Conservation (phyloP, 1,140 invertebrate species). For the Camponotus vicinus region DNA sequence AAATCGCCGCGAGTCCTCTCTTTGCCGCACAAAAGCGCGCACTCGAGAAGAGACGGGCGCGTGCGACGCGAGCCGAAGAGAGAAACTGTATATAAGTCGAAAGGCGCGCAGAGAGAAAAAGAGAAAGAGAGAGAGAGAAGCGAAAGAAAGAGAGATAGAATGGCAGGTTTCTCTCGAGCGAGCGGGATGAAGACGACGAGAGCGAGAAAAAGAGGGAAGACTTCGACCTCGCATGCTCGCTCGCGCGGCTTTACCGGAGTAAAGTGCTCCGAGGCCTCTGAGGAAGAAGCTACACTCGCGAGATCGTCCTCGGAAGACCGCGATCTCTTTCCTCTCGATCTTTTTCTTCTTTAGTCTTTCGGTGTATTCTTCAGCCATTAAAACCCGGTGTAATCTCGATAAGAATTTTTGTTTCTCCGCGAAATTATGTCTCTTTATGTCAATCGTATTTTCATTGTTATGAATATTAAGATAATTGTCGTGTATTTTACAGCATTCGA, state of each 20-base stretch:
- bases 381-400: slow-evolving; percentile 34
- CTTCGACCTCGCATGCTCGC: slow-evolving; percentile 65
- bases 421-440: not conserved
- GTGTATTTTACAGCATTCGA: not conserved
- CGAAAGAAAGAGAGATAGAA: slow-evolving; percentile 32
- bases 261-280: slow-evolving; percentile 39
- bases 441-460: not conserved
- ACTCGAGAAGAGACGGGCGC: slow-evolving; percentile 33
- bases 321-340: slow-evolving; percentile 53
- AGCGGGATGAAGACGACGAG: slow-evolving; percentile 17
- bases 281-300: slow-evolving; percentile 45
- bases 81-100: slow-evolving; percentile 37
- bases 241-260: slow-evolving; percentile 57
- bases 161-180: slow-evolving; percentile 5
- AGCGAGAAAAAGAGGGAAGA: slow-evolving; percentile 53
- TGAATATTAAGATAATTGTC: not conserved
- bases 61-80: slow-evolving; percentile 37
- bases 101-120: not conserved
- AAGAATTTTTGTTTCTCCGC: slow-evolving; percentile 21
- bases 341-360: not conserved
- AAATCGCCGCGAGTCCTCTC: slow-evolving; percentile 6
- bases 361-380: slow-evolving; percentile 23
- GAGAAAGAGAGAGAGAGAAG: not conserved
- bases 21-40: slow-evolving; percentile 42
- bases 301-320: slow-evolving; percentile 44